phyloP scores from a whole-genome alignment of 2,113 vertebrate genomes.

The Murina feae region DNA sequence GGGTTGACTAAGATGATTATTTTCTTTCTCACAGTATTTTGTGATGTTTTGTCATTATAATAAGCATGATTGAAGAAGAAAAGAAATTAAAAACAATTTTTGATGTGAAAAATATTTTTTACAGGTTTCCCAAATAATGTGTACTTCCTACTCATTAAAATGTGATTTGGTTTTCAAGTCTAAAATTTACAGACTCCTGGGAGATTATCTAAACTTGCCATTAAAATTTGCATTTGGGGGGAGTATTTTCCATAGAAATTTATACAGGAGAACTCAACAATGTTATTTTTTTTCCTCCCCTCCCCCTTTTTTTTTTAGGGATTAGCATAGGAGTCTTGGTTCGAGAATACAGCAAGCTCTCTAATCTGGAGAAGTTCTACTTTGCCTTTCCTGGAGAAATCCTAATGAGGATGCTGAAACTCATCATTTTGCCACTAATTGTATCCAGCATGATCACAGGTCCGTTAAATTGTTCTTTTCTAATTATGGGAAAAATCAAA shows the following conservation, averaged over 20 bases:
- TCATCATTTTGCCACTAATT: constrained; percentile 95
- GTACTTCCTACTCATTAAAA: not conserved
- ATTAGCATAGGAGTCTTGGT: constrained; percentile 89
- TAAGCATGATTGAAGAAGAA: not conserved
- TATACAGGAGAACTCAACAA: not conserved
- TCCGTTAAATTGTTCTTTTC: constrained; percentile 67
- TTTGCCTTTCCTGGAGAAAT: constrained; percentile 96
- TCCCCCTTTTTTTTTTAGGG: constrained; percentile 80
- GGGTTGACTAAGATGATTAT: not conserved
- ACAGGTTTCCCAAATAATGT: not conserved
- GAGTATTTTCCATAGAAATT: not conserved
- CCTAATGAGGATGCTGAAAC: constrained; percentile 98
- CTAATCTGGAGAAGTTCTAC: constrained; percentile 91
- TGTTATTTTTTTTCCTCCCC: not conserved
- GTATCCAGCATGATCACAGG: constrained; percentile 99
- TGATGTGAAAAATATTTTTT: not conserved
- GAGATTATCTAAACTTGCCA: constrained; percentile 4
- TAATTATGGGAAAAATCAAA: constrained; percentile 4
- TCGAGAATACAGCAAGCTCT: constrained; percentile 89
- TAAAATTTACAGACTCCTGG: not conserved
- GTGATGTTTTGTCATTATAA: not conserved
- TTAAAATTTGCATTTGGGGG: not conserved
- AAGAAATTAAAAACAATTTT: constrained; percentile 15
- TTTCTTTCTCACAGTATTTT: not conserved
- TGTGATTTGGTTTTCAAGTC: not conserved